phyloP scores from a whole-genome alignment of 2,797 vertebrate species.

The Tenualosa ilisha region DNA sequence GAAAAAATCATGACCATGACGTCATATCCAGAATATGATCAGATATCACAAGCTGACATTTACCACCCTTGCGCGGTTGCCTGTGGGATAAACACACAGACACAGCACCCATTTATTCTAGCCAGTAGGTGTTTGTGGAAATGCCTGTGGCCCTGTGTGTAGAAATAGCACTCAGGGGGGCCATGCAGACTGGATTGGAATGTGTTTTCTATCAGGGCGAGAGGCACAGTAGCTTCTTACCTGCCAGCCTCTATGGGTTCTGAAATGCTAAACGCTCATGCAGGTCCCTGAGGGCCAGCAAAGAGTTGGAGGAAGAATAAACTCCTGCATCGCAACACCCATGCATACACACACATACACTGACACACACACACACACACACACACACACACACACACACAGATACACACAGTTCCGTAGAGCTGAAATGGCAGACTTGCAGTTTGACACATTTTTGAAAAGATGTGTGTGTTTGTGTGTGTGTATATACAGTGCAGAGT shows the following conservation, averaged over 20 bases:
- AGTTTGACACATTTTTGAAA: background rate
- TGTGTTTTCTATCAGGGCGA: background rate
- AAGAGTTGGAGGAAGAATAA: background rate
- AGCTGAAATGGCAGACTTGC: constrained; percentile 15
- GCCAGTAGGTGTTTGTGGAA: background rate
- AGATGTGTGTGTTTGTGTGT: background rate
- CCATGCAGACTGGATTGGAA: background rate
- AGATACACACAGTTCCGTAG: background rate
- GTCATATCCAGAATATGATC: background rate
- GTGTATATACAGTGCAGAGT: background rate
- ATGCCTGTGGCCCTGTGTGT: background rate
- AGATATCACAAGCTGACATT: background rate
- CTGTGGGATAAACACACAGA: background rate
- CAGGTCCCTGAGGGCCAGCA: background rate
- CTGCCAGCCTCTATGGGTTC: background rate
- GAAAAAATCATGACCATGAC: background rate
- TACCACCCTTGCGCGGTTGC: background rate
- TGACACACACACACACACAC: too few relatives aligned
- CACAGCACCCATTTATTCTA: background rate
- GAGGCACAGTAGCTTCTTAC: background rate
- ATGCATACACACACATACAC: background rate
- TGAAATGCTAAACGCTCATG: background rate
- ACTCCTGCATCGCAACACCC: background rate
- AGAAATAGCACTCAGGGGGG: background rate
- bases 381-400: too few relatives aligned